phyloP scores from a whole-genome alignment of 2,113 vertebrate species.

The Malurus melanocephalus region DNA sequence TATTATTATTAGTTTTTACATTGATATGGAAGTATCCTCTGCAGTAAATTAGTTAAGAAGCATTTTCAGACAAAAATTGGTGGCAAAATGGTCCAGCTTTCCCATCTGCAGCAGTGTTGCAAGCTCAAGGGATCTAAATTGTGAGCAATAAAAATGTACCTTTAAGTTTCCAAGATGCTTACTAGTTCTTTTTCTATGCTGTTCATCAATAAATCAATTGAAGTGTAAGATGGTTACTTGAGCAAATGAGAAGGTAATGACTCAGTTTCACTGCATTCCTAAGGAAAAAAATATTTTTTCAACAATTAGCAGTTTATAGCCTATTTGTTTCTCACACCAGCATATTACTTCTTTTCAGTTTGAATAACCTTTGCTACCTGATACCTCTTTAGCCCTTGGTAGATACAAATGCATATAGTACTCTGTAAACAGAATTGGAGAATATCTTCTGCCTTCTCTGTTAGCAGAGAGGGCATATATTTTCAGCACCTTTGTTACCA shows the following conservation, averaged over 20 bases:
- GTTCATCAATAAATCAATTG: constrained; percentile 34
- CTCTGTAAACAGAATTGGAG: neutral
- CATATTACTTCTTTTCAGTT: neutral
- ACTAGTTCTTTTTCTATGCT: neutral
- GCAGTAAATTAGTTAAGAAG: neutral
- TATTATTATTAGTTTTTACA: neutral
- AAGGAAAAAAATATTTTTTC: neutral
- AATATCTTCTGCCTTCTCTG: neutral
- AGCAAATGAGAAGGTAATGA: constrained; percentile 19
- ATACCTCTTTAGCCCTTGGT: neutral
- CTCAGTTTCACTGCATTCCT: neutral
- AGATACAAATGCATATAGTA: neutral
- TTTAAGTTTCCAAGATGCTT: constrained; percentile 19
- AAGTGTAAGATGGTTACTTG: neutral
- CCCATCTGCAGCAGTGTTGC: neutral
- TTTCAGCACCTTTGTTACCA: neutral
- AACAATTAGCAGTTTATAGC: constrained; percentile 1
- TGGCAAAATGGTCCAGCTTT: neutral
- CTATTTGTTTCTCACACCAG: neutral
- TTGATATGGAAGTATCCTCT: neutral
- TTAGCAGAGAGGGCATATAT: neutral
- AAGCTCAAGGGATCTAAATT: constrained; percentile 1
- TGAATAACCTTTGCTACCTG: neutral
- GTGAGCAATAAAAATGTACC: neutral
- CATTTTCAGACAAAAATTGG: neutral